These are phyloP conservation scores for Philopotamus ludificatus DNA, from an alignment of 1,140 invertebrate genomes.

Conservation along the genomic window DNA sequence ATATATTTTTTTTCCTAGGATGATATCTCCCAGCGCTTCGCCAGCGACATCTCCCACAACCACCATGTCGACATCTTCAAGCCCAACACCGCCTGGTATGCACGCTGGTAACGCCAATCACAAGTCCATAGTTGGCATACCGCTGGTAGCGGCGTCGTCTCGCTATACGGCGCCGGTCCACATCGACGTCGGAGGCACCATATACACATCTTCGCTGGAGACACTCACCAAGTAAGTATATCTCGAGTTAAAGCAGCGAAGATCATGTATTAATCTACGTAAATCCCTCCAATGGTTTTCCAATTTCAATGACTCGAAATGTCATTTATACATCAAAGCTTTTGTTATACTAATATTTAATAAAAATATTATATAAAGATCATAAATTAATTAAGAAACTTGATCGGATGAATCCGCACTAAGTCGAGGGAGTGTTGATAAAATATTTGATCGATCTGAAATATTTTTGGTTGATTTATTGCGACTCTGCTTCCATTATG, in stretches of 20 bases:
- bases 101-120: slow-evolving; percentile 34
- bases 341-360: no score
- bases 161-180: slow-evolving; percentile 93
- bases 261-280: no score
- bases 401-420: no score
- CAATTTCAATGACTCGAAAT: no score
- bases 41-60: slow-evolving; percentile 30
- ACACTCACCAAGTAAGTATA: slow-evolving; percentile 88
- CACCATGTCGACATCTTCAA: slow-evolving; percentile 20
- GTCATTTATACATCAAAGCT: background rate
- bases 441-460: no score
- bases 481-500: no score
- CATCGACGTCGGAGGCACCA: slow-evolving; percentile 95
- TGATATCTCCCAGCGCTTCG: slow-evolving; percentile 30
- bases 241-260: no score
- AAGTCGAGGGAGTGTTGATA: no score
- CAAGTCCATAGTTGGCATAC: slow-evolving; percentile 74
- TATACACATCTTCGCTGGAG: slow-evolving; percentile 94
- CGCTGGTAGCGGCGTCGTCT: slow-evolving; percentile 87
- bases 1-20: slow-evolving; percentile 9
- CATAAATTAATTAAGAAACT: no score
- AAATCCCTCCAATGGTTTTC: no score
- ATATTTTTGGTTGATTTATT: no score
- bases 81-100: slow-evolving; percentile 1
- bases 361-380: no score